phyloP scores from a whole-genome alignment of 1,140 invertebrate species.

The Bombus confusus region DNA sequence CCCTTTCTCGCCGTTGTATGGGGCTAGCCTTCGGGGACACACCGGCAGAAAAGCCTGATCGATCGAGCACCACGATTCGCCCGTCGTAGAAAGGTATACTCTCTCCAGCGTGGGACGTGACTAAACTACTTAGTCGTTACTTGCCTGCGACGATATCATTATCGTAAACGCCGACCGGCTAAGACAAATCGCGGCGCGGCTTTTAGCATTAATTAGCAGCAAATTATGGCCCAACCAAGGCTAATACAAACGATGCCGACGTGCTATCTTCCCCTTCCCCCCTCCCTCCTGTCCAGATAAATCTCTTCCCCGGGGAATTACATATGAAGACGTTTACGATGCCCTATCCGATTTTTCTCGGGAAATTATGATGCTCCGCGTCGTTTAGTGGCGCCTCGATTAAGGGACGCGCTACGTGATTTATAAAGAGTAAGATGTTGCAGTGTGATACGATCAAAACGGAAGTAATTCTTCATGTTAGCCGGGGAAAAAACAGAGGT shows the following conservation, averaged over 20 bases:
- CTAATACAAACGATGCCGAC: slow-evolving; percentile 39
- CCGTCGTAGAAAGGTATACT: slow-evolving; percentile 15
- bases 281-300: slow-evolving; percentile 1
- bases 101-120: slow-evolving; percentile 31
- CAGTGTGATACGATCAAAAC: slow-evolving; percentile 3
- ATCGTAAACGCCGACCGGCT: slow-evolving; percentile 45
- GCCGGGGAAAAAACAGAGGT: not conserved
- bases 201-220: slow-evolving; percentile 48
- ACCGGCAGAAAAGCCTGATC: slow-evolving; percentile 30
- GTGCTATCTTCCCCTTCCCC: not conserved
- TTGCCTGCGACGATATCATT: slow-evolving; percentile 44
- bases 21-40: slow-evolving; percentile 19
- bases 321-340: not conserved
- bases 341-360: not conserved
- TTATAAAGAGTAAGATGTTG: not conserved
- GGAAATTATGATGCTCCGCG: slow-evolving; percentile 9
- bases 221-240: slow-evolving; percentile 18
- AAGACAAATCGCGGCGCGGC: slow-evolving; percentile 45
- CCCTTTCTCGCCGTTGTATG: slow-evolving; percentile 32
- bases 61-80: slow-evolving; percentile 24
- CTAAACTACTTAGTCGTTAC: slow-evolving; percentile 44
- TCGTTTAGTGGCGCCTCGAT: not conserved
- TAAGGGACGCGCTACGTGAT: not conserved
- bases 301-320: not conserved
- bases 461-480: not conserved